These are phyloP conservation scores for Caradrina kadenii DNA, from an alignment of 2,888 invertebrate genomes.

Conservation along the genomic window DNA sequence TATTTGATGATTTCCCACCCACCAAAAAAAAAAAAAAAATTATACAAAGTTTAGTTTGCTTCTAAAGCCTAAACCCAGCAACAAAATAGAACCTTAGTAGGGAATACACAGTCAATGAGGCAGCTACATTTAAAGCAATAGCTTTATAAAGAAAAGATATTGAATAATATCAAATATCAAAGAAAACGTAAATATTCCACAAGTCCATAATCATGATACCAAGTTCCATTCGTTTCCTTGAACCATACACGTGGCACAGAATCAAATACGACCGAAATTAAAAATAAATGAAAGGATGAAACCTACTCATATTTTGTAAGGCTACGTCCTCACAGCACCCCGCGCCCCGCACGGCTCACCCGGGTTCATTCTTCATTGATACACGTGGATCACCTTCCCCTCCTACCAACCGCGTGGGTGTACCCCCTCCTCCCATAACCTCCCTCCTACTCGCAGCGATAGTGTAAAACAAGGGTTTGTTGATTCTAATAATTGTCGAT, in stretches of 20 bases:
- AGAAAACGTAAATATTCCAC: not conserved
- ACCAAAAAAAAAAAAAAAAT: too few species aligned
- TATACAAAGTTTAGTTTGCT: not conserved
- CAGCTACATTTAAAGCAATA: not conserved
- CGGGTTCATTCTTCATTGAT: slow-evolving; percentile 72
- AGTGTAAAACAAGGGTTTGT: slow-evolving; percentile 42
- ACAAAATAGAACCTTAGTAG: not conserved
- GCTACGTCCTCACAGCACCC: not conserved
- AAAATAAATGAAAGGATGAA: slow-evolving; percentile 10
- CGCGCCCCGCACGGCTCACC: slow-evolving; percentile 2
- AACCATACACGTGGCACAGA: slow-evolving; percentile 1
- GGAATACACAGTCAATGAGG: too few species aligned
- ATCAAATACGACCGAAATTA: not conserved
- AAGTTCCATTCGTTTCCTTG: not conserved
- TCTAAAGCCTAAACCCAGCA: not conserved
- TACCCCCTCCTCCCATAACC: not conserved
- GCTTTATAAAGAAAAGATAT: not conserved
- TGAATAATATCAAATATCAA: too few species aligned
- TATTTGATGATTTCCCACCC: too few species aligned
- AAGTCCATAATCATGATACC: not conserved
- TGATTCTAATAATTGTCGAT: slow-evolving; percentile 18
- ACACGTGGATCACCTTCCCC: slow-evolving; percentile 66
- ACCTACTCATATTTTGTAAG: slow-evolving; percentile 16
- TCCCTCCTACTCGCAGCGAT: slow-evolving; percentile 14
- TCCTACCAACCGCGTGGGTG: slow-evolving; percentile 33